These are phyloP conservation scores for Lithodes maja DNA, from an alignment of 2,888 invertebrate species.

Conservation along the genomic window DNA sequence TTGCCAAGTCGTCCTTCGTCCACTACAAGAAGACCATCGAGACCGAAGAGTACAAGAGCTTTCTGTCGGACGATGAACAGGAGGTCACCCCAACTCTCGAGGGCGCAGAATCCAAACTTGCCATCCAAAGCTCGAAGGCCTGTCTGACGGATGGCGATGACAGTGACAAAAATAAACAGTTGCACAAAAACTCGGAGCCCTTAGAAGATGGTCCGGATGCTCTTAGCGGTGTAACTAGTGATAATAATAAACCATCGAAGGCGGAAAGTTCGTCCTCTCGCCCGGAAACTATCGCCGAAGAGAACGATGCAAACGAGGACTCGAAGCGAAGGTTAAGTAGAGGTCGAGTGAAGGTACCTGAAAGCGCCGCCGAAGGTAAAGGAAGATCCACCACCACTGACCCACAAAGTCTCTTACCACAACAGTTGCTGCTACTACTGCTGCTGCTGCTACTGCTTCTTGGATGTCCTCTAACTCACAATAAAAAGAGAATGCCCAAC, in stretches of 20 bases:
- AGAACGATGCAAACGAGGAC: neutral
- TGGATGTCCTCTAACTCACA: conserved; percentile 15
- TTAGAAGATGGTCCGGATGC: conserved; percentile 39
- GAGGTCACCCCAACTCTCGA: neutral
- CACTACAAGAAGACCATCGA: conserved; percentile 47
- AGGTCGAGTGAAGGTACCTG: conserved; percentile 19
- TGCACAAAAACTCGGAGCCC: conserved; percentile 44
- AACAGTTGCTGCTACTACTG: conserved; percentile 6
- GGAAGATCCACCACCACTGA: neutral
- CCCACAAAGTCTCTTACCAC: conserved; percentile 17
- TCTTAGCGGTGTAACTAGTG: neutral
- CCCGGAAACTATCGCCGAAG: conserved; percentile 2
- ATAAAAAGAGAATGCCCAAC: neutral
- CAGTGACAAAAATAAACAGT: neutral
- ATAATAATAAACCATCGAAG: neutral
- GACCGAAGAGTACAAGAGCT: conserved; percentile 43
- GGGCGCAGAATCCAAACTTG: neutral
- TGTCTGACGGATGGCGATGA: neutral
- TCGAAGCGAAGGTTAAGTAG: conserved; percentile 42
- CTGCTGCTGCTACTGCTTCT: conserved; percentile 10
- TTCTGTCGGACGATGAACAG: conserved; percentile 34
- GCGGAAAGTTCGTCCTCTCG: too few relatives aligned
- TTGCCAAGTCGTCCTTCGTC: conserved; percentile 40
- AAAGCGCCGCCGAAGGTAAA: conserved; percentile 38
- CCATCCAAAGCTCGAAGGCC: conserved; percentile 12